Evolutionary conservation across 2,888 invertebrate species (phyloP), one percentile per base, ranked within the genome.

Genomic region (Molorchus minor): DNA sequence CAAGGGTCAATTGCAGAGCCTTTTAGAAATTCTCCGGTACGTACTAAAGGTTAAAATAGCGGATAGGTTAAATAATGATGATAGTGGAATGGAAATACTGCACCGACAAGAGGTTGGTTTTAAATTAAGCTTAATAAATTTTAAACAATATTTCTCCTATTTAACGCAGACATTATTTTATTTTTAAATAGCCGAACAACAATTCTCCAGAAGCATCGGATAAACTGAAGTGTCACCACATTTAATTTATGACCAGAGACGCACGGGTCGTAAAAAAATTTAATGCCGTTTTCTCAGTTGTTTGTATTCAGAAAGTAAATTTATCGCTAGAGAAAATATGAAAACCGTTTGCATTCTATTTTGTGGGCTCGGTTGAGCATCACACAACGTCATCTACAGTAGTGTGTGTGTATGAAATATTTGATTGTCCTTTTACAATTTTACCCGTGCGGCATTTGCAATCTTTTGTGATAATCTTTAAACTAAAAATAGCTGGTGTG

Each of bases 281-380:
- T 70, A 70, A 71, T 68, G 68, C 66, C 60, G 70, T 67, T 69
- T 69, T 68, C 68, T 67, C 67, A 66, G 65, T 68, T 65, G 69
- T 68, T 67, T 69, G 69, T 70, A 71, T 70, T 69, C 70, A 62
- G 67, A 66, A 67, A 68, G 68, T 67, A 67, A 68, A 71, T 71
- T 71, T 71, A 71, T 71, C 61, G 64, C 55, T 51, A 53, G 60
- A 63, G 69, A 62, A 65, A 68, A 71, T 64, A 61, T 62, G 65
- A 62, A 65, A 65, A 61, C 59, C 57, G 68, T 68, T 66, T 68
- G 71, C 67, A 65, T 71, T 64, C 64, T 59, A 65, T 63, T 71
- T 65, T 68, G 63, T 61, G 58, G 38, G 60, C 58, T 62, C 58
- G 64, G 58, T 62, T 54, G 52, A 65, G 59, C 61, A 59, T 61